Percentiles rank a stretch among this genome's conserved stretches.
These are phyloP conservation scores for Nyctereutes procyonoides DNA, from an alignment of 2,113 vertebrate genomes.

Conservation along the genomic window DNA sequence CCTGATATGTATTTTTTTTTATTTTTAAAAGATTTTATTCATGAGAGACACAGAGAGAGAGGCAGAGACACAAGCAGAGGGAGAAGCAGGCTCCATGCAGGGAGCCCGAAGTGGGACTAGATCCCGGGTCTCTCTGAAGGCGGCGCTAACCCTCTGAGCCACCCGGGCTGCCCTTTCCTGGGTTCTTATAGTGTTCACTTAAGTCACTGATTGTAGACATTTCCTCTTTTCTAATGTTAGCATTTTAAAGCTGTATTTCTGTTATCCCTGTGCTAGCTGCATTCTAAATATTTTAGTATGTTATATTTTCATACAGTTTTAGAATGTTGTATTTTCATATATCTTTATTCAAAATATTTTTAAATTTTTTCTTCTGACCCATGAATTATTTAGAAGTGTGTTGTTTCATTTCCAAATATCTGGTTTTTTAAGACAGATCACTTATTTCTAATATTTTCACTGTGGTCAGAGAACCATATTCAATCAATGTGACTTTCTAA, in stretches of 20 bases:
- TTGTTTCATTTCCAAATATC: not conserved
- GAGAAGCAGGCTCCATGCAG: too few relatives aligned
- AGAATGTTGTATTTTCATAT: not conserved
- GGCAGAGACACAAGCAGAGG: too few relatives aligned
- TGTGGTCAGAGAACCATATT: not conserved
- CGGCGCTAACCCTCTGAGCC: too few relatives aligned
- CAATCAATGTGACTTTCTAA: not conserved
- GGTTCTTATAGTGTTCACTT: not conserved
- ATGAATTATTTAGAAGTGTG: not conserved
- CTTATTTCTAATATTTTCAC: constrained; percentile 6
- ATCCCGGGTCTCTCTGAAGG: too few relatives aligned
- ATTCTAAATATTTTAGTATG: not conserved
- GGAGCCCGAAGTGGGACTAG: too few relatives aligned
- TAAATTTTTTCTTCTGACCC: not conserved
- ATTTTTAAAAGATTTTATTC: too few relatives aligned
- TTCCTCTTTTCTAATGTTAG: not conserved
- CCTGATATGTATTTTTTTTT: not conserved
- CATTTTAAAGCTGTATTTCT: constrained; percentile 17
- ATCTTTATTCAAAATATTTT: constrained; percentile 4
- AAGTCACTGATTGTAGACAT: not conserved
- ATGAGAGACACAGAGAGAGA: too few relatives aligned
- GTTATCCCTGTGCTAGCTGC: not conserved
- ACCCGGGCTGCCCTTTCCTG: not conserved
- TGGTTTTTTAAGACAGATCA: not conserved
- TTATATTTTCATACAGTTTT: not conserved